Percentiles rank a stretch among this genome's conserved stretches.
These are phyloP conservation scores for Chalcosyrphus nemorum DNA, from an alignment of 2,888 invertebrate species.

Conservation along the genomic window DNA sequence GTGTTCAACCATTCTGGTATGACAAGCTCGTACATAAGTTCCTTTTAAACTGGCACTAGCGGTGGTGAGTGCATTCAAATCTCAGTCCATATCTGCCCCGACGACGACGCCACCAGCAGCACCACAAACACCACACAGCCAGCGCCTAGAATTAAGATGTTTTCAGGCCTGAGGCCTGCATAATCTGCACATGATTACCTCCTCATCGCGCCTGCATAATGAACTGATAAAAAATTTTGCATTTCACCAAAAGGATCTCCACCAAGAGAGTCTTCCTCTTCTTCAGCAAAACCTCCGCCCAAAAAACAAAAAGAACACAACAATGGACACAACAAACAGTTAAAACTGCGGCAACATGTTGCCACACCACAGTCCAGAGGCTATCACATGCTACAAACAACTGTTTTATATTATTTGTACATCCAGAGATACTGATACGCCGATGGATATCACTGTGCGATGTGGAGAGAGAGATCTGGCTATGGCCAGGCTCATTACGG, in stretches of 20 bases:
- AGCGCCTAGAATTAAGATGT: slow-evolving; percentile 55
- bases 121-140: not conserved
- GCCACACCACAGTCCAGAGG: slow-evolving; percentile 47
- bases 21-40: slow-evolving; percentile 59
- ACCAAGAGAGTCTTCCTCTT: slow-evolving; percentile 23
- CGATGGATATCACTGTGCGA: slow-evolving; percentile 62
- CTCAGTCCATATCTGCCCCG: not conserved
- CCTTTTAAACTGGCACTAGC: not conserved
- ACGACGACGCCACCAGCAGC: not conserved
- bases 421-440: slow-evolving; percentile 62
- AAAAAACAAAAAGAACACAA: no score
- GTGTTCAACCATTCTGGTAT: slow-evolving; percentile 50
- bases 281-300: not conserved
- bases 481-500: slow-evolving; percentile 76
- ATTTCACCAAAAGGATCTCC: slow-evolving; percentile 55
- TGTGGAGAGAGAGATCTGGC: slow-evolving; percentile 33
- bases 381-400: slow-evolving; percentile 64
- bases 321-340: slow-evolving; percentile 60
- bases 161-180: slow-evolving; percentile 63
- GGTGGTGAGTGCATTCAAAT: not conserved
- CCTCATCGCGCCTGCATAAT: slow-evolving; percentile 68
- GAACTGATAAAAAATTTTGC: slow-evolving; percentile 65
- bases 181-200: slow-evolving; percentile 72
- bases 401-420: slow-evolving; percentile 58
- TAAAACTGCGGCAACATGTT: slow-evolving; percentile 45